A percentile compares a stretch with the other conserved stretches of the same genome.
phyloP scores from a whole-genome alignment of 2,888 invertebrate species.

The Antitype chi region DNA sequence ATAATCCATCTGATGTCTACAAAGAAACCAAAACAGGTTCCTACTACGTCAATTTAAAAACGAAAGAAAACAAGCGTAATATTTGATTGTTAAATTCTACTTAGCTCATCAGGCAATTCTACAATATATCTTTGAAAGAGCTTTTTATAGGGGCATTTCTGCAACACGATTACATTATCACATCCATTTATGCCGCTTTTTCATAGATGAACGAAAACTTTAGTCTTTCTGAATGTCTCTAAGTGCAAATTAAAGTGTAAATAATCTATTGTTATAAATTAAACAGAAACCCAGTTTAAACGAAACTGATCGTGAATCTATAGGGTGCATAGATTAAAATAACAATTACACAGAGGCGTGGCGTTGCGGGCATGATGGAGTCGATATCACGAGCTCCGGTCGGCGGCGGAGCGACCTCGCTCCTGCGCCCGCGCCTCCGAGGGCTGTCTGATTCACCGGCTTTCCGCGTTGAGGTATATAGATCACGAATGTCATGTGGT shows the following conservation, averaged over 20 bases:
- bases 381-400: slow-evolving; percentile 76
- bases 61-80: background rate
- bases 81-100: background rate
- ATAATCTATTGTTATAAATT: slow-evolving; percentile 15
- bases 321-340: slow-evolving; percentile 75
- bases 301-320: slow-evolving; percentile 61
- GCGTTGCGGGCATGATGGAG: slow-evolving; percentile 72
- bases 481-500: slow-evolving; percentile 45
- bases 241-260: background rate
- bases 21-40: background rate
- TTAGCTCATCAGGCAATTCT: background rate
- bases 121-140: background rate
- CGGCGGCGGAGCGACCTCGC: slow-evolving; percentile 76
- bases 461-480: slow-evolving; percentile 69
- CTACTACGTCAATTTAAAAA: background rate
- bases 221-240: no score
- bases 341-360: slow-evolving; percentile 81
- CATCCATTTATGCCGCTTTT: background rate
- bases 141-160: background rate
- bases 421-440: slow-evolving; percentile 67
- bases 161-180: background rate
- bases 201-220: background rate
- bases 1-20: background rate
- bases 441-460: slow-evolving; percentile 72
- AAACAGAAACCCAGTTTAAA: slow-evolving; percentile 35